Percentiles rank a stretch among this genome's conserved stretches.
Conservation (phyloP, 2,797 vertebrate genomes). For the Thripadectes ignobilis region DNA sequence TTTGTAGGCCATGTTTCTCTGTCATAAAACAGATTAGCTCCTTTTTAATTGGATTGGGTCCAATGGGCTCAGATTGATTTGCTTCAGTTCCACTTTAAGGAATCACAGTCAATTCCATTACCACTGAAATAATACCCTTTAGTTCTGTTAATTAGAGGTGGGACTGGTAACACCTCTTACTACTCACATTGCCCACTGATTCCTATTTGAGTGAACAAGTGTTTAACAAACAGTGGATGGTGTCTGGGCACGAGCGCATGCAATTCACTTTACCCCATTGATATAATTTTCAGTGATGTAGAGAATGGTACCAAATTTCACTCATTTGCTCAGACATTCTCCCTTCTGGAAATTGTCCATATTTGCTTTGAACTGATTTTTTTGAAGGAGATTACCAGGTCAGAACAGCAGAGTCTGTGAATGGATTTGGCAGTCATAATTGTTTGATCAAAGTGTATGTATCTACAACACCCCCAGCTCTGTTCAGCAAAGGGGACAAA, state of each 20-base stretch:
- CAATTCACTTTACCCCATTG: not conserved
- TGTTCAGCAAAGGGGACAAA: not conserved
- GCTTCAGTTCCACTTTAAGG: constrained; percentile 39
- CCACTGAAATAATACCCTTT: constrained; percentile 1
- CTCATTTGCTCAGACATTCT: not conserved
- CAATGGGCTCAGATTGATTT: constrained; percentile 38
- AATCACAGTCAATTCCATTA: constrained; percentile 10
- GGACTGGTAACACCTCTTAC: not conserved
- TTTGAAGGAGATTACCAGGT: not conserved
- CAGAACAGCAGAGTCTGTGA: not conserved
- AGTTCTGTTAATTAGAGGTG: constrained; percentile 19
- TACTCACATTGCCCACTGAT: not conserved
- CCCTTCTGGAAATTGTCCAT: not conserved
- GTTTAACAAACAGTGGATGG: not conserved
- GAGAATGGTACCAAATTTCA: not conserved
- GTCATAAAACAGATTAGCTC: constrained; percentile 20
- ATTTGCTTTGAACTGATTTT: not conserved
- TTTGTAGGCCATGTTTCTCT: not conserved
- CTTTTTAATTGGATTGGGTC: constrained; percentile 59
- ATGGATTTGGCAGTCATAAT: not conserved
- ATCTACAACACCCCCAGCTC: not conserved
- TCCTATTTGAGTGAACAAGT: not conserved
- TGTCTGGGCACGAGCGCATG: not conserved
- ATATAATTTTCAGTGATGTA: not conserved
- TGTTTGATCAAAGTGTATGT: not conserved